A percentile compares a stretch with the other conserved stretches of the same genome.
Conservation (phyloP, 2,113 vertebrate species). For the Hirundichthys speculiger region DNA sequence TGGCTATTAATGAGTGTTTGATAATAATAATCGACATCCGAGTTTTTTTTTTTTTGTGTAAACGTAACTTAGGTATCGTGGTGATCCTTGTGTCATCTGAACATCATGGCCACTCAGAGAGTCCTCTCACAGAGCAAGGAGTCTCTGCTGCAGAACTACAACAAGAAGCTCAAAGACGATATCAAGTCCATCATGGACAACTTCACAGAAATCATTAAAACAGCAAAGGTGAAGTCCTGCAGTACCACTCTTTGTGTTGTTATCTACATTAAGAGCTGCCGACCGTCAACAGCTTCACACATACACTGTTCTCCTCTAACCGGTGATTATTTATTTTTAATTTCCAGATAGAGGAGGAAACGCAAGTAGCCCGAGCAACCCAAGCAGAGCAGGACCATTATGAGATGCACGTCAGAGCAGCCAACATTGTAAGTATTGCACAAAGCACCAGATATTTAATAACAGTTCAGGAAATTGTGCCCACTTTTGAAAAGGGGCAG, state of each 20-base stretch:
- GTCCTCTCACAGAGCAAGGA: slow-evolving; percentile 94
- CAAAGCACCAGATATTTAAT: neutral
- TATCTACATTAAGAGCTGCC: neutral
- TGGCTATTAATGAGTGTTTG: too few species aligned
- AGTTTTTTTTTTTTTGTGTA: neutral
- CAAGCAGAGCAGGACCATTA: slow-evolving; percentile 98
- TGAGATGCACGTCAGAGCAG: slow-evolving; percentile 97
- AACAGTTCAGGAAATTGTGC: too few species aligned
- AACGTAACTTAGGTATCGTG: slow-evolving; percentile 5
- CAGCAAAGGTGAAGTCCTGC: slow-evolving; percentile 84
- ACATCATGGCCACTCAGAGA: slow-evolving; percentile 86
- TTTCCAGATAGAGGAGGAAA: slow-evolving; percentile 97
- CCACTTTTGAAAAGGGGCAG: too few species aligned
- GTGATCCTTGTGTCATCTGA: neutral
- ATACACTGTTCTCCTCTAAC: neutral
- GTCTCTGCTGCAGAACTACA: slow-evolving; percentile 94
- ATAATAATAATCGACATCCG: too few species aligned
- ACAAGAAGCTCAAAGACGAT: slow-evolving; percentile 96
- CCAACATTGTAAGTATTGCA: slow-evolving; percentile 93
- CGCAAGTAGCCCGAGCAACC: slow-evolving; percentile 92
- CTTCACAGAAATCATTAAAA: slow-evolving; percentile 96
- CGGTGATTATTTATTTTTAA: too few species aligned
- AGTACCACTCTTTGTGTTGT: neutral
- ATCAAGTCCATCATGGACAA: slow-evolving; percentile 94
- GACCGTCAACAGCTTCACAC: neutral